Conservation (phyloP, 2,113 vertebrate species). For the Ictalurus punctatus region DNA sequence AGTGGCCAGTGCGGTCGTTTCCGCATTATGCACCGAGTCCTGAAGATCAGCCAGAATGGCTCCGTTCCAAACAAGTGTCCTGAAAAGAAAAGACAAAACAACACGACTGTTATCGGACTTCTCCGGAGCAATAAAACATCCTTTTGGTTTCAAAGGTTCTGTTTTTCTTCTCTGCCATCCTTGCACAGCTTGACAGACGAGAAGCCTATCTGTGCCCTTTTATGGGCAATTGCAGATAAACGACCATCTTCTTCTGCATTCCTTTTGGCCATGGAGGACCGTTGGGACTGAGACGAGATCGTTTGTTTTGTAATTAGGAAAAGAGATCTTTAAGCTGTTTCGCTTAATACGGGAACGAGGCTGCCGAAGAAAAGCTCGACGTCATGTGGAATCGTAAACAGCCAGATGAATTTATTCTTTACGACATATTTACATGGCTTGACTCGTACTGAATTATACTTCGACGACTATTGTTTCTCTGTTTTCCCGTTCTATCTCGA, state of each 20-base stretch:
- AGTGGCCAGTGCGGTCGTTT: neutral
- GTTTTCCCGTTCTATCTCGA: neutral
- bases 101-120: slow-evolving; percentile 53
- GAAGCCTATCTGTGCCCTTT: slow-evolving; percentile 56
- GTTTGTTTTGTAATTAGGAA: slow-evolving; percentile 47
- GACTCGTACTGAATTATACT: neutral
- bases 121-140: slow-evolving; percentile 62
- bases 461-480: neutral
- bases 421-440: neutral
- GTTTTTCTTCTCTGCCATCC: slow-evolving; percentile 52
- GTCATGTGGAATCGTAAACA: slow-evolving; percentile 10
- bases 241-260: slow-evolving; percentile 53
- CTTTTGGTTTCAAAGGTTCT: slow-evolving; percentile 66
- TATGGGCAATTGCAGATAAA: slow-evolving; percentile 57
- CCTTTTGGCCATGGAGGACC: slow-evolving; percentile 59
- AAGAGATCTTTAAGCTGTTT: neutral
- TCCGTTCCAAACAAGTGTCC: slow-evolving; percentile 25
- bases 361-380: slow-evolving; percentile 52
- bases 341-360: neutral
- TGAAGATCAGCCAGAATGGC: slow-evolving; percentile 21
- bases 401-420: neutral
- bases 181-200: slow-evolving; percentile 48
- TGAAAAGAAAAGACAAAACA: slow-evolving; percentile 52
- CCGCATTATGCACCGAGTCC: neutral
- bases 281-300: slow-evolving; percentile 28